These are phyloP conservation scores for Drosophila ochracea DNA, from an alignment of 2,888 invertebrate genomes.

Conservation along the genomic window DNA sequence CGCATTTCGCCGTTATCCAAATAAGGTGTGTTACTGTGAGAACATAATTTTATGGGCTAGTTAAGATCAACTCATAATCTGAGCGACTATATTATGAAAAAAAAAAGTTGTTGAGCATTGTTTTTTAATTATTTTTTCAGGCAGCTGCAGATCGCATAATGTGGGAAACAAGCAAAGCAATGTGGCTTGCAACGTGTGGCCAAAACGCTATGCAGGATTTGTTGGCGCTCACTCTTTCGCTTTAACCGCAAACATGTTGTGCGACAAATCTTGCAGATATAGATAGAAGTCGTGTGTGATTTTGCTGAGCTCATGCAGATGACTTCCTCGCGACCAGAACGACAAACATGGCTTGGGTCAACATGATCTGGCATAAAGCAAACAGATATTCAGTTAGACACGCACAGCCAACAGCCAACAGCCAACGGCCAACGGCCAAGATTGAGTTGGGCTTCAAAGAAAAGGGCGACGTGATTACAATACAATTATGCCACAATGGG, in stretches of 20 bases:
- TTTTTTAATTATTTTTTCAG: constrained; percentile 26
- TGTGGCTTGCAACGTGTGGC: constrained; percentile 55
- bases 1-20: constrained; percentile 55
- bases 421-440: constrained; percentile 26
- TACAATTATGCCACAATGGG: constrained; percentile 73
- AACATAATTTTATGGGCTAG: constrained; percentile 57
- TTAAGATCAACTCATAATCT: constrained; percentile 25
- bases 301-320: constrained; percentile 67
- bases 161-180: constrained; percentile 53
- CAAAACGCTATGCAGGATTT: constrained; percentile 57
- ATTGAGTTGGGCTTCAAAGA: constrained; percentile 13
- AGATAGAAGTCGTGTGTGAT: constrained; percentile 36
- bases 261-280: constrained; percentile 64
- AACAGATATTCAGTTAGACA: constrained; percentile 52
- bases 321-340: constrained; percentile 40
- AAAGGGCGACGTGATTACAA: constrained; percentile 59
- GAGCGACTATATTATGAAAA: constrained; percentile 4
- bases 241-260: constrained; percentile 57
- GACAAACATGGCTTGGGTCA: constrained; percentile 25
- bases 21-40: constrained; percentile 66
- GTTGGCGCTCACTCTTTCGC: constrained; percentile 9
- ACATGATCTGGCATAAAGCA: constrained; percentile 61
- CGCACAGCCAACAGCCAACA: constrained; percentile 32
- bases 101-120: constrained; percentile 12
- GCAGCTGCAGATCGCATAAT: constrained; percentile 21